A percentile compares a stretch with the other conserved stretches of the same genome.
Conservation (phyloP, 2,888 invertebrate species). For the Subacronicta megacephala region DNA sequence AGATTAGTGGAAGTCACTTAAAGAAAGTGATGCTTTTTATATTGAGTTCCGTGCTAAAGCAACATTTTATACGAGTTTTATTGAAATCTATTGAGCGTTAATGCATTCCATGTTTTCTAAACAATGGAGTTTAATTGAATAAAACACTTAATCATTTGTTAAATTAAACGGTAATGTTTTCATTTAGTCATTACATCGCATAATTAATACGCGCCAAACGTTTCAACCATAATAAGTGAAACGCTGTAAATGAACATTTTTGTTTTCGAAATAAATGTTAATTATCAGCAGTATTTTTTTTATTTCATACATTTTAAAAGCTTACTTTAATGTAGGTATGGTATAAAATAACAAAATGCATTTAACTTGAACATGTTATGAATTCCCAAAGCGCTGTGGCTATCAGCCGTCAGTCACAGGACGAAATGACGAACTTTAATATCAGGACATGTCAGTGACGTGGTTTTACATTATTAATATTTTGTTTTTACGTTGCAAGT, state of each 20-base stretch:
- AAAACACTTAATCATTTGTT: conserved; percentile 15
- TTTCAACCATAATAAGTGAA: conserved; percentile 30
- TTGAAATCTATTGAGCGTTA: neutral
- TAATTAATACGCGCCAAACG: conserved; percentile 7
- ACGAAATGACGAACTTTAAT: conserved; percentile 51
- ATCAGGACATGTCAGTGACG: conserved; percentile 46
- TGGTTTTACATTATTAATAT: conserved; percentile 44
- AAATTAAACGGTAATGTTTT: conserved; percentile 19
- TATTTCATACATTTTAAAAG: conserved; percentile 23
- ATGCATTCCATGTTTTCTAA: neutral
- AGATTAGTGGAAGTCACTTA: conserved; percentile 36
- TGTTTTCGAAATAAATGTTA: conserved; percentile 25
- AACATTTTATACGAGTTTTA: neutral
- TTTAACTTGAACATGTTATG: conserved; percentile 38
- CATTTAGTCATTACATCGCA: conserved; percentile 20
- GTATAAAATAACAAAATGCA: conserved; percentile 51
- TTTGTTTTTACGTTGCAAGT: conserved; percentile 6
- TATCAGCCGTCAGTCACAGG: conserved; percentile 51
- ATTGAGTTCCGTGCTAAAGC: neutral
- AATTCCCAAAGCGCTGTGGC: conserved; percentile 51
- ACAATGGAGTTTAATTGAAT: conserved; percentile 9
- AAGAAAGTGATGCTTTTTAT: conserved; percentile 38
- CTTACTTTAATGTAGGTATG: conserved; percentile 9
- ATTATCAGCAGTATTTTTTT: conserved; percentile 21
- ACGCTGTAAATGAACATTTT: conserved; percentile 20